Conservation (phyloP, 2,888 invertebrate genomes). For the Neoitamus cyanurus region DNA sequence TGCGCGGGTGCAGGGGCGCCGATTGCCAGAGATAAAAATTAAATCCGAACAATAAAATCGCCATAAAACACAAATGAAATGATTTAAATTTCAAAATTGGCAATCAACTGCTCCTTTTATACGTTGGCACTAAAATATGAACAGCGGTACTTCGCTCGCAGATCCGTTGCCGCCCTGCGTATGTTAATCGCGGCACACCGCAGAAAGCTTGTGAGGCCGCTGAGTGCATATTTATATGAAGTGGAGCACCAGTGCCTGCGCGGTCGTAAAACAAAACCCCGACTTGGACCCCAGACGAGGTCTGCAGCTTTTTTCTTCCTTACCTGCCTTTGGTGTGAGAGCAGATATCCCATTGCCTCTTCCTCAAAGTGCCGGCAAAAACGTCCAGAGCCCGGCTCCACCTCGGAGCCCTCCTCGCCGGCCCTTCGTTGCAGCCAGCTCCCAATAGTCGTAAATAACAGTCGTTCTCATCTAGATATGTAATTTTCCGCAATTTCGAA, state of each 20-base stretch:
- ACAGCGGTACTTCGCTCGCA: slow-evolving; percentile 20
- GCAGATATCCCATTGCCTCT: not conserved
- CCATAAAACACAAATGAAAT: slow-evolving; percentile 53
- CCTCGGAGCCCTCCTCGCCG: not conserved
- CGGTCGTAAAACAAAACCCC: slow-evolving; percentile 42
- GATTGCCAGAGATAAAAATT: slow-evolving; percentile 46
- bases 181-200: slow-evolving; percentile 37
- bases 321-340: not conserved
- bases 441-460: slow-evolving; percentile 51
- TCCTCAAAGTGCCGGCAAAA: not conserved
- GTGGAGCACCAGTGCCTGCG: slow-evolving; percentile 26
- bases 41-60: slow-evolving; percentile 53
- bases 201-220: slow-evolving; percentile 20
- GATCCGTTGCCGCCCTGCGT: slow-evolving; percentile 19
- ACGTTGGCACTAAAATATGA: slow-evolving; percentile 48
- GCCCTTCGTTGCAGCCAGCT: slow-evolving; percentile 44
- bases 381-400: not conserved
- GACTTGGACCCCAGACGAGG: slow-evolving; percentile 15
- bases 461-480: slow-evolving; percentile 47
- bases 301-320: not conserved
- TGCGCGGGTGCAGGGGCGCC: not conserved
- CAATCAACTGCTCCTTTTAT: slow-evolving; percentile 52
- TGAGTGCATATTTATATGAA: slow-evolving; percentile 39
- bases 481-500: slow-evolving; percentile 52
- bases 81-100: slow-evolving; percentile 53